Conservation (phyloP, 2,888 invertebrate species). For the Buathra laborator region DNA sequence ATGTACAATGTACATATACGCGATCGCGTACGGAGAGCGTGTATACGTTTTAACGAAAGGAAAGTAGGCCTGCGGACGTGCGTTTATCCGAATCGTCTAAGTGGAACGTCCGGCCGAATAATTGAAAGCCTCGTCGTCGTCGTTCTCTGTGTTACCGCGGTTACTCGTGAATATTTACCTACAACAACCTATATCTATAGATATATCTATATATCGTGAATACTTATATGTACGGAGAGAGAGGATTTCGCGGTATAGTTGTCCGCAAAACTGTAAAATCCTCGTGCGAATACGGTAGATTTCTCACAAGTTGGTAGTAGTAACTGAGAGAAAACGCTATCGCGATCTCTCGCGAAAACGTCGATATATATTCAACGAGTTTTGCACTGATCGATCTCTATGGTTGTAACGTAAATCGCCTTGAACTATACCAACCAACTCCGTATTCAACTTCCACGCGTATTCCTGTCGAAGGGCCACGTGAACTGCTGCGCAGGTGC, state of each 20-base stretch:
- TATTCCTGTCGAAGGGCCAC: constrained; percentile 21
- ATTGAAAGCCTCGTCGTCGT: constrained; percentile 65
- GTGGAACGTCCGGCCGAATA: constrained; percentile 73
- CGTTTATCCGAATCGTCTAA: constrained; percentile 70
- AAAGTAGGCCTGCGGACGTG: constrained; percentile 73
- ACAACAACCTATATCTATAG: background rate
- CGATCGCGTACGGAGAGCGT: constrained; percentile 13
- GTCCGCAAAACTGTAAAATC: constrained; percentile 39
- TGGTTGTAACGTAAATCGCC: constrained; percentile 37
- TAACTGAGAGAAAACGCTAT: constrained; percentile 26
- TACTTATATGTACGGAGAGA: background rate
- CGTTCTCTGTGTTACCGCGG: constrained; percentile 10
- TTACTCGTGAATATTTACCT: constrained; percentile 12
- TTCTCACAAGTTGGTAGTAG: background rate
- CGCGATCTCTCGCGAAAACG: constrained; percentile 38
- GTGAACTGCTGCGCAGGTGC: constrained; percentile 17
- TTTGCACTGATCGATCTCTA: constrained; percentile 34
- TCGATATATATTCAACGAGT: constrained; percentile 39
- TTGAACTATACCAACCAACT: constrained; percentile 24
- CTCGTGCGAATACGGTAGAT: constrained; percentile 31
- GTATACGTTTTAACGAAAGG: constrained; percentile 68
- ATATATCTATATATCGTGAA: background rate
- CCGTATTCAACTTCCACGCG: constrained; percentile 16
- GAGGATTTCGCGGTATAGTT: constrained; percentile 1
- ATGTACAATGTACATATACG: constrained; percentile 16